Percentiles rank a stretch among this genome's conserved stretches.
Conservation (phyloP, 1,140 invertebrate genomes). For the Campoletis sonorensis region DNA sequence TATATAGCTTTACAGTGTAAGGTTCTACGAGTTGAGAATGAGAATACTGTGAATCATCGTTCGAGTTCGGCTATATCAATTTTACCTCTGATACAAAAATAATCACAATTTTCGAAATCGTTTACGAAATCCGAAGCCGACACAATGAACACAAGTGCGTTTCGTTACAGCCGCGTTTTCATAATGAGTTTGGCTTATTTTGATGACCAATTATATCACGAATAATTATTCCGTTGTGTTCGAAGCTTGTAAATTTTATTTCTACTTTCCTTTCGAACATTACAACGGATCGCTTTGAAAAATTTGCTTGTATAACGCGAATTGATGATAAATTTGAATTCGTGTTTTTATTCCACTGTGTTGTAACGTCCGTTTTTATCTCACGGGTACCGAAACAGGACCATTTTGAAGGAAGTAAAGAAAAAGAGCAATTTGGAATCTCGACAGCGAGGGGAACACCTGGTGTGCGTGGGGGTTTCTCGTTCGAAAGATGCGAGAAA, state of each 20-base stretch:
- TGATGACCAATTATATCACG: not conserved
- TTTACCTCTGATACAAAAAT: not conserved
- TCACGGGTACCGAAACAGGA: too few relatives aligned
- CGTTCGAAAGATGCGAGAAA: not conserved
- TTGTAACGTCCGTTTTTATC: too few relatives aligned
- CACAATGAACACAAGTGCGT: too few relatives aligned
- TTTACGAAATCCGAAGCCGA: too few relatives aligned
- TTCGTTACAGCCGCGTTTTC: too few relatives aligned
- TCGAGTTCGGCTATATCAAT: not conserved
- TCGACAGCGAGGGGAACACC: too few relatives aligned
- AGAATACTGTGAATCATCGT: conserved; percentile 1
- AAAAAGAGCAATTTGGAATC: too few relatives aligned
- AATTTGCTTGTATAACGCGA: not conserved
- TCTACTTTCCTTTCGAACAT: not conserved
- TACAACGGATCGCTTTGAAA: not conserved
- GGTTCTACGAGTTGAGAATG: conserved; percentile 1
- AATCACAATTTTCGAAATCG: not conserved
- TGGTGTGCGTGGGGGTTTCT: too few relatives aligned
- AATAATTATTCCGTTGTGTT: not conserved
- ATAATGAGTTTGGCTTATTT: too few relatives aligned
- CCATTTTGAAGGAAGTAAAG: too few relatives aligned
- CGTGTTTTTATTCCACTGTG: too few relatives aligned
- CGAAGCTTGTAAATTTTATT: not conserved
- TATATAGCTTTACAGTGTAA: conserved; percentile 49
- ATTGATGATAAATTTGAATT: too few relatives aligned